Conservation (phyloP, 2,888 invertebrate genomes). For the Noctua fimbriata region DNA sequence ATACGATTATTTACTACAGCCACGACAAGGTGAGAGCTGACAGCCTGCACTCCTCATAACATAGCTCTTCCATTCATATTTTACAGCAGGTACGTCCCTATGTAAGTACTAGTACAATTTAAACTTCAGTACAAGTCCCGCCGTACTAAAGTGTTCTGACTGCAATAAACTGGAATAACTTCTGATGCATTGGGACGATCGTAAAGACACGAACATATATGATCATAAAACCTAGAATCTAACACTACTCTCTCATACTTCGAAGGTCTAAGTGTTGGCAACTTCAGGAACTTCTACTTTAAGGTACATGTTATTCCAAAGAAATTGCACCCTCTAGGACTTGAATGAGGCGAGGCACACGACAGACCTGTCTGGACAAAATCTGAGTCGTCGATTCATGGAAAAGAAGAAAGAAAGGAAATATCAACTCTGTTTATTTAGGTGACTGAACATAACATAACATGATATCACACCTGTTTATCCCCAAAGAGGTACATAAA, state of each 20-base stretch:
- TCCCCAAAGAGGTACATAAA: rapidly evolving
- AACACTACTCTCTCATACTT: constrained; percentile 6
- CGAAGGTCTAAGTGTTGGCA: not conserved
- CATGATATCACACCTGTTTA: not conserved
- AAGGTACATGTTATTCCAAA: not conserved
- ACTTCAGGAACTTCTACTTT: not conserved
- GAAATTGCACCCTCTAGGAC: too few species aligned
- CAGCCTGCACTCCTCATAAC: constrained; percentile 1
- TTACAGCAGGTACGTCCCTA: not conserved
- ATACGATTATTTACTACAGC: not conserved
- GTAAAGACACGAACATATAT: constrained; percentile 32
- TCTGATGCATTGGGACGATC: constrained; percentile 25
- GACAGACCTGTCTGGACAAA: too few species aligned
- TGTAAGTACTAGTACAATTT: constrained; percentile 11
- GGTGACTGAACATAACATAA: not conserved
- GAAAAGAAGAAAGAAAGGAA: not conserved
- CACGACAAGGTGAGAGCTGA: not conserved
- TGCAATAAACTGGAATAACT: constrained; percentile 42
- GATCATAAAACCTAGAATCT: constrained; percentile 4
- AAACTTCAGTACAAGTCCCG: constrained; percentile 14
- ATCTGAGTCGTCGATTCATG: too few species aligned
- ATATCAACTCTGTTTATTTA: not conserved
- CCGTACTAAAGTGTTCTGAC: constrained; percentile 26
- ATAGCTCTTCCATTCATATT: constrained; percentile 19
- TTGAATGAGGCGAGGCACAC: too few species aligned